Base-by-base conservation (phyloP, 1,140 invertebrate genomes). In the Lutraria rhynchaena region DNA sequence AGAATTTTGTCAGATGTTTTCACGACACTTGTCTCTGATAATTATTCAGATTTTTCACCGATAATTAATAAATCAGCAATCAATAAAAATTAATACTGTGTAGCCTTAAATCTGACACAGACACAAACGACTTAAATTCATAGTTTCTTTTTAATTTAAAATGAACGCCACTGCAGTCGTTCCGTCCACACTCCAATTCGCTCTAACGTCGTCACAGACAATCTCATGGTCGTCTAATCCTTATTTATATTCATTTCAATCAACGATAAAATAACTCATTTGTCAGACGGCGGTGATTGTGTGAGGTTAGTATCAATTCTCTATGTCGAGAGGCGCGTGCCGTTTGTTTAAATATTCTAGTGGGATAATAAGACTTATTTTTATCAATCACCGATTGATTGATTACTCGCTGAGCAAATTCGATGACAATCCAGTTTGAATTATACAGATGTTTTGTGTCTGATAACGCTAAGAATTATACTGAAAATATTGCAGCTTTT, bases 201-300 rank as follows among this genome's bases (percentile, higher is more conserved):
- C 11, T 35, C 9, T 24, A 3, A 71, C 69, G 31, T n/a, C 24
- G 37, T 49, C 41, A 22, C 24, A 15, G 27, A 27, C 27, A 37
- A 67, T 31, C 33, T 29, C 13, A 11, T 3, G 15, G 19, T 41
- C 41, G 22, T 70, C 63, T 80, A 80, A 80, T 80, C 76, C 76
- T 80, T 1, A 31, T 80, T 60, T 69, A 80, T 80, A 80, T 80
- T 55, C 76, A 80, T 80, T 58, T 31, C 63, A 61, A 57, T 11
- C 41, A 35, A 15, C 57, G n/a, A 75, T 75, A 60, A 75, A 11
- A 44, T 27, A 60, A n/a, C n/a, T 4, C 35, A n/a, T 55, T 60
- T 55, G 41, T 58, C 53, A 58, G 15, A 4, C 5, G 71, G 37
- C 69, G 51, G 5, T 22, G 31, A 22, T 37, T 35, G 49, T 22